Conservation (phyloP, 2,797 vertebrate genomes). For the Anguilla anguilla region DNA sequence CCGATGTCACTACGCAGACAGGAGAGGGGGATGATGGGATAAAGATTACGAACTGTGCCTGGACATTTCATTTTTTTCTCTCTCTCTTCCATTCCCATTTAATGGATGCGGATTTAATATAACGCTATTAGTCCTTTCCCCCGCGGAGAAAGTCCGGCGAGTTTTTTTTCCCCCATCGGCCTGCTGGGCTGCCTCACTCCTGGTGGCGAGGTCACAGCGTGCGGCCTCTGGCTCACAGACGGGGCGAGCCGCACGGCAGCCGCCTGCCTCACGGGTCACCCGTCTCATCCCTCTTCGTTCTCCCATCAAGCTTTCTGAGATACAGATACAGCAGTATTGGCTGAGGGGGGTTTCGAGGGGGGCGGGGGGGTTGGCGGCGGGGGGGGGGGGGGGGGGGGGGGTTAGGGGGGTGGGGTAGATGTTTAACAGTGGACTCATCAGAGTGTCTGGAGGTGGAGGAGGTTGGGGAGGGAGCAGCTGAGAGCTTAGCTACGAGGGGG, state of each 20-base stretch:
- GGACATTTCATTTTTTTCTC: neutral
- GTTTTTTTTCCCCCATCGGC: neutral
- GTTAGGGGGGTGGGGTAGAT: neutral
- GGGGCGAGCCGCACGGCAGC: neutral
- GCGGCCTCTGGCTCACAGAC: neutral
- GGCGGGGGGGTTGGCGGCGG: neutral
- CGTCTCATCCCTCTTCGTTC: neutral
- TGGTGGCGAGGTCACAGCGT: neutral
- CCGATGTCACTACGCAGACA: neutral
- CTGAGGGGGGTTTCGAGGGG: neutral
- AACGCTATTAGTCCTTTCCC: slow-evolving; percentile 3
- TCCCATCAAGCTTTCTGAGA: neutral
- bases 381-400: neutral
- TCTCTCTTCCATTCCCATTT: slow-evolving; percentile 12
- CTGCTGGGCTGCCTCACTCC: neutral
- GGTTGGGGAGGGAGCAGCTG: slow-evolving; percentile 23
- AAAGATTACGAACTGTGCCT: slow-evolving; percentile 15
- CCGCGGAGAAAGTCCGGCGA: neutral
- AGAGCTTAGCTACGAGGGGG: neutral
- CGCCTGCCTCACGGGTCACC: neutral
- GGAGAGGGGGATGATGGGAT: neutral
- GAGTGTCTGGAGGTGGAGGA: slow-evolving; percentile 31
- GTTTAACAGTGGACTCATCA: slow-evolving; percentile 23
- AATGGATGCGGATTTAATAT: neutral
- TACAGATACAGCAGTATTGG: slow-evolving; percentile 15